Conservation (phyloP, 92 coral and sea anemone genomes). For the Zoanthus gigantus region DNA sequence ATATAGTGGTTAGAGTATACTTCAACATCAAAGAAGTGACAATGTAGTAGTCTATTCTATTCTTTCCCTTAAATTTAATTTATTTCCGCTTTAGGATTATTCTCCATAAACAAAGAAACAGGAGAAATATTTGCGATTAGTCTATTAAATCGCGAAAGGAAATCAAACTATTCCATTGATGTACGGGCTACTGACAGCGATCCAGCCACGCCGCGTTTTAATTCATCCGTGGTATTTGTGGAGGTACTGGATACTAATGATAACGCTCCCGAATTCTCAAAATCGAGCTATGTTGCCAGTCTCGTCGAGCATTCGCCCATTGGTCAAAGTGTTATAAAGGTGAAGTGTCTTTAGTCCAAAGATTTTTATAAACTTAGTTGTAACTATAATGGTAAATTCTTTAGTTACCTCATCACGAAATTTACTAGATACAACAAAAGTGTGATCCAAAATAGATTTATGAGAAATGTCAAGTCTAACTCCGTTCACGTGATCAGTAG, state of each 20-base stretch:
- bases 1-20: no score
- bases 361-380: background rate
- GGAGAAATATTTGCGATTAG: conserved; percentile 82
- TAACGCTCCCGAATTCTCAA: conserved; percentile 81
- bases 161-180: conserved; percentile 73
- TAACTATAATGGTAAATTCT: background rate
- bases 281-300: conserved; percentile 68
- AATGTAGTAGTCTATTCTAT: background rate
- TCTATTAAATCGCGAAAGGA: conserved; percentile 80
- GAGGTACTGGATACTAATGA: conserved; percentile 86
- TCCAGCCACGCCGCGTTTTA: conserved; percentile 75
- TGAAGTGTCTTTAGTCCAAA: background rate
- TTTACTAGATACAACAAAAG: no score
- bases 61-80: background rate
- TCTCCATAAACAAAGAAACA: conserved; percentile 55
- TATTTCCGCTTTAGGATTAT: conserved; percentile 51
- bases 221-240: conserved; percentile 81
- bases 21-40: no score
- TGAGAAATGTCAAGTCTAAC: no score
- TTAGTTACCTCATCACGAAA: no score
- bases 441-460: no score
- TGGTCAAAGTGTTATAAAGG: conserved; percentile 77
- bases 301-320: conserved; percentile 74
- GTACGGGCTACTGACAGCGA: conserved; percentile 87
- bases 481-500: no score